Conservation (phyloP, 35 echinoderm and acorn worm species). For the Anneissia japonica region DNA sequence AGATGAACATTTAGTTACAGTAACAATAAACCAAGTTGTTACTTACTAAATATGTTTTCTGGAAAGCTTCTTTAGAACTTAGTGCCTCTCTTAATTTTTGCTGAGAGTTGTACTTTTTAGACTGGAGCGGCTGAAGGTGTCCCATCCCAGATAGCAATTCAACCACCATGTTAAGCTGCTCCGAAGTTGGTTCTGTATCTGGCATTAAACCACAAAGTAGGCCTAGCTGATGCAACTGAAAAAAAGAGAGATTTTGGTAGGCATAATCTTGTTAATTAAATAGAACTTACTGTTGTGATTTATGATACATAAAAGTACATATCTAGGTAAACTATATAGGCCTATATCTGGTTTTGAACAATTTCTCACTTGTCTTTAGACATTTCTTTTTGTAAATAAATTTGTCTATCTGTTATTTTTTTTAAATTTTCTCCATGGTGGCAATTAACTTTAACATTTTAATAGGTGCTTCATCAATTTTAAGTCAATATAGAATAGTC, state of each 20-base stretch:
- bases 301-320: no score
- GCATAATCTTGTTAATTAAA: no score
- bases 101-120: slow-evolving; percentile 73
- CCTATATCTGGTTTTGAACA: no score
- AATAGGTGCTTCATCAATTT: no score
- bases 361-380: no score
- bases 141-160: slow-evolving; percentile 86
- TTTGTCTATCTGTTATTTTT: no score
- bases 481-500: no score
- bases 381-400: no score
- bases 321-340: no score
- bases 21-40: neutral
- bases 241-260: neutral
- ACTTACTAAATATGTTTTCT: slow-evolving; percentile 85
- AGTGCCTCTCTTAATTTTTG: slow-evolving; percentile 95
- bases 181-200: slow-evolving; percentile 64
- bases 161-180: slow-evolving; percentile 84
- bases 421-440: no score
- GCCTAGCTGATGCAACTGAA: slow-evolving; percentile 72
- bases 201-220: slow-evolving; percentile 82
- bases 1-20: neutral
- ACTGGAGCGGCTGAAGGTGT: slow-evolving; percentile 34
- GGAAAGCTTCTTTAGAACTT: slow-evolving; percentile 80
- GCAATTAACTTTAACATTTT: no score
- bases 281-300: no score